Evolutionary conservation across 2,888 invertebrate species (phyloP).

Genomic region (Clitarchus hookeri): DNA sequence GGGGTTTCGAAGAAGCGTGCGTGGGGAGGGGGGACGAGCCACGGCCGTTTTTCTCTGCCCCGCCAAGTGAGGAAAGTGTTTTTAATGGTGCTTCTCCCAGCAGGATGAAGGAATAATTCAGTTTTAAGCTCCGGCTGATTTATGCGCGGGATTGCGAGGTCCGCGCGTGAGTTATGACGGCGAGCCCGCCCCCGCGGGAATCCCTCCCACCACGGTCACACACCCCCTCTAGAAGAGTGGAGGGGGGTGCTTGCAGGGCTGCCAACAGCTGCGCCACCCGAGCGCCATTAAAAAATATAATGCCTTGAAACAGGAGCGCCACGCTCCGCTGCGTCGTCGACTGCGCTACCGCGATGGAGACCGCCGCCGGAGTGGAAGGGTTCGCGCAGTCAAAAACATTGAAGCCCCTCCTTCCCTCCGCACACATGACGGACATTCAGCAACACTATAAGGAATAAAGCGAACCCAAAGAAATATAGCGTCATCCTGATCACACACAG

Average conservation of each 20-base stretch:
- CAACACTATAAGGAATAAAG: no score
- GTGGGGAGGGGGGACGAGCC: background rate
- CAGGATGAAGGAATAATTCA: constrained; percentile 14
- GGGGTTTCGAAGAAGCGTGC: background rate
- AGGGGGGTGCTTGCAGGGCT: background rate
- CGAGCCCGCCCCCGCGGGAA: constrained; percentile 2
- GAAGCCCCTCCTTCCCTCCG: no score
- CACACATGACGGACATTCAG: no score
- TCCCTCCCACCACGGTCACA: background rate
- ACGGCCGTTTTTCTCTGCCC: background rate
- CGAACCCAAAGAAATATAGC: no score
- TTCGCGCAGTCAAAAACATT: no score
- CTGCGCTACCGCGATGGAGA: background rate
- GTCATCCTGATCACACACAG: no score
- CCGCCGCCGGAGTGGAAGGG: no score
- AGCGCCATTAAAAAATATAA: constrained; percentile 2
- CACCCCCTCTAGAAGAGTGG: background rate
- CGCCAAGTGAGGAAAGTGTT: constrained; percentile 14
- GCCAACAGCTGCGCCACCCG: constrained; percentile 14
- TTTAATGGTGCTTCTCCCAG: constrained; percentile 14
- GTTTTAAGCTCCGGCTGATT: constrained; percentile 10
- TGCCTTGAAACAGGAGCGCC: constrained; percentile 9
- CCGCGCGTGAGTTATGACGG: constrained; percentile 10
- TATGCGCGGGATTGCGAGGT: constrained; percentile 14
- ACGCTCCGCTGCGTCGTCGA: background rate